These are phyloP conservation scores for Montipora capitata DNA, from an alignment of 92 coral and sea anemone species.

Conservation along the genomic window DNA sequence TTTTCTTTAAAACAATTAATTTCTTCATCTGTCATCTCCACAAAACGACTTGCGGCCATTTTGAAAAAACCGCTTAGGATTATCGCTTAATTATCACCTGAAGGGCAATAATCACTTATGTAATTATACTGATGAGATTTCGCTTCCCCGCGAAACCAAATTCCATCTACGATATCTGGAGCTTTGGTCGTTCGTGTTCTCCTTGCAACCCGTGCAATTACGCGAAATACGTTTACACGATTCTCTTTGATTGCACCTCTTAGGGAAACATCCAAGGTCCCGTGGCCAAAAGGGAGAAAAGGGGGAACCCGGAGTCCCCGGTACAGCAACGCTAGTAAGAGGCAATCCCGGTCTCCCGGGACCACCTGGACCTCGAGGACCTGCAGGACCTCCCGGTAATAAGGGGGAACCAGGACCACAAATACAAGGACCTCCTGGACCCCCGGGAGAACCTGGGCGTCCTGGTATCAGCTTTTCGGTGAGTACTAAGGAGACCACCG, in stretches of 20 bases:
- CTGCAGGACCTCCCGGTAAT: conserved; percentile 48
- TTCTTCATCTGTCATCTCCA: too few species aligned
- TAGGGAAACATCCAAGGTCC: conserved; percentile 21
- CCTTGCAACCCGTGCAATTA: too few species aligned
- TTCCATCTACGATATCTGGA: too few species aligned
- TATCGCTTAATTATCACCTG: too few species aligned
- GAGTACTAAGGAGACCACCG: not conserved
- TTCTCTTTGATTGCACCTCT: not conserved
- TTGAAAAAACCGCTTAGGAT: too few species aligned
- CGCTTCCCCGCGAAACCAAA: too few species aligned
- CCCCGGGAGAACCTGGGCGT: conserved; percentile 48
- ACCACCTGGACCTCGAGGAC: conserved; percentile 32
- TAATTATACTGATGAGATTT: too few species aligned
- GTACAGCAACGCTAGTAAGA: conserved; percentile 23
- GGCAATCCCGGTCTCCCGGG: conserved; percentile 39
- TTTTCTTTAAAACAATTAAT: too few species aligned
- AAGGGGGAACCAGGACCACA: conserved; percentile 33
- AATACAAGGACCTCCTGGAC: conserved; percentile 54
- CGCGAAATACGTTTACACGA: not conserved
- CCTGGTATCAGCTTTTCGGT: conserved; percentile 48
- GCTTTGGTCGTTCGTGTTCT: too few species aligned
- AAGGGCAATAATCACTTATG: too few species aligned
- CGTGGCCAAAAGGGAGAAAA: conserved; percentile 40
- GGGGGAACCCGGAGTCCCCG: conserved; percentile 28
- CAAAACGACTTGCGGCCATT: too few species aligned